Conservation (phyloP, 2,888 invertebrate species). For the Drosophila buzzatii region DNA sequence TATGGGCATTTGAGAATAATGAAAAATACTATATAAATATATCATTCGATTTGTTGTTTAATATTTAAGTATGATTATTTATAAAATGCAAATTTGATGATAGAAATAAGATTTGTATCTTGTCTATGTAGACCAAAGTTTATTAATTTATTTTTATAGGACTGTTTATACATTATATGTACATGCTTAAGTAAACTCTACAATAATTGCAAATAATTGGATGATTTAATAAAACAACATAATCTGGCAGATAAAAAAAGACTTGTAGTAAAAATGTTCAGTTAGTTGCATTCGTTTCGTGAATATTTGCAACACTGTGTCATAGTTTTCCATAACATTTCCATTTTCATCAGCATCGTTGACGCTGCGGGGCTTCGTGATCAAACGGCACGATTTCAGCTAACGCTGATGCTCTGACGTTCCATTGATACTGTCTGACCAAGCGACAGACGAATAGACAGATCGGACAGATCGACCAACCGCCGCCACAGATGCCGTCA, state of each 20-base stretch:
- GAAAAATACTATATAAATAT: constrained; percentile 4
- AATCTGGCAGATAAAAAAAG: not conserved
- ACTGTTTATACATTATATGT: no score
- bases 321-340: constrained; percentile 57
- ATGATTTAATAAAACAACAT: not conserved
- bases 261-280: not conserved
- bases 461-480: constrained; percentile 1
- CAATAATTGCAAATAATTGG: not conserved
- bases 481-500: constrained; percentile 12
- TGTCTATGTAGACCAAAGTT: not conserved
- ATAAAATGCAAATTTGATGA: not conserved
- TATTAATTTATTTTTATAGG: not conserved
- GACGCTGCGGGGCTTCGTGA: constrained; percentile 68
- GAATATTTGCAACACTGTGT: constrained; percentile 50
- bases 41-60: not conserved
- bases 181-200: not conserved
- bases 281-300: constrained; percentile 9
- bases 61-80: not conserved
- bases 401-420: constrained; percentile 53
- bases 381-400: constrained; percentile 67
- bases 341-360: constrained; percentile 56
- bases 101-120: not conserved
- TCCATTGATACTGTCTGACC: constrained; percentile 38
- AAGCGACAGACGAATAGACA: not conserved
- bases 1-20: not conserved